A percentile compares a stretch with the other conserved stretches of the same genome.
These are phyloP conservation scores for Isaurus tuberculatus DNA, from an alignment of 92 coral and sea anemone species.

Conservation along the genomic window DNA sequence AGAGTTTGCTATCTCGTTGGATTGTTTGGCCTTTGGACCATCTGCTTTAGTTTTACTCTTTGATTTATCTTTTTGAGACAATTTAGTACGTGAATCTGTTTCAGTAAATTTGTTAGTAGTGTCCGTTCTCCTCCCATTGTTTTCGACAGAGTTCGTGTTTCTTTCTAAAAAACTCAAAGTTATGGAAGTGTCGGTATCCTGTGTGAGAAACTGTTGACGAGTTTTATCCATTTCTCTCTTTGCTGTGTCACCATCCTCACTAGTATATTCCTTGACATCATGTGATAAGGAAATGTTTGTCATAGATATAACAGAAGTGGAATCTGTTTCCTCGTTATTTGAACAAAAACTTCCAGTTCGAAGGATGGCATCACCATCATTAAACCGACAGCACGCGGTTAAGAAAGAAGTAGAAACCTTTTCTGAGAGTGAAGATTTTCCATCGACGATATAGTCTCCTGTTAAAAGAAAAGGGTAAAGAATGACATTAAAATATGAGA, in stretches of 20 bases:
- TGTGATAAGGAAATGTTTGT: conserved; percentile 10
- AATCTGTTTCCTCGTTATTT: conserved; percentile 6
- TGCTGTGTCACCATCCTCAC: background rate
- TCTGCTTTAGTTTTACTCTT: too few species aligned
- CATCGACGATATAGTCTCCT: conserved; percentile 27
- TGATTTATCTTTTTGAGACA: background rate
- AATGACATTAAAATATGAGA: background rate
- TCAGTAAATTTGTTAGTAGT: background rate
- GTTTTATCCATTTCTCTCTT: background rate
- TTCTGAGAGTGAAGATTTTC: background rate
- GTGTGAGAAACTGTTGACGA: background rate
- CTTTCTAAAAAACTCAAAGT: background rate
- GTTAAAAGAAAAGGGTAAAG: background rate
- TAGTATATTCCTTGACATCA: background rate
- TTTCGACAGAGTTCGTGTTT: background rate
- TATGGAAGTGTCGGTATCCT: background rate
- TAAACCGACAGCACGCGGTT: conserved; percentile 17
- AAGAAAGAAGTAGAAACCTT: conserved; percentile 18
- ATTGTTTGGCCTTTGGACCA: background rate
- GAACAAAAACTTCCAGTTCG: conserved; percentile 42
- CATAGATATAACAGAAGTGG: conserved; percentile 18
- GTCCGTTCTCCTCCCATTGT: background rate
- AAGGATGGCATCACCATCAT: conserved; percentile 25
- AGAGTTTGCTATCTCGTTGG: background rate
- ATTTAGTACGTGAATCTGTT: background rate